Percentiles rank a stretch among this genome's conserved stretches.
phyloP scores from a whole-genome alignment of 2,113 vertebrate genomes.

The Aptenodytes patagonicus region DNA sequence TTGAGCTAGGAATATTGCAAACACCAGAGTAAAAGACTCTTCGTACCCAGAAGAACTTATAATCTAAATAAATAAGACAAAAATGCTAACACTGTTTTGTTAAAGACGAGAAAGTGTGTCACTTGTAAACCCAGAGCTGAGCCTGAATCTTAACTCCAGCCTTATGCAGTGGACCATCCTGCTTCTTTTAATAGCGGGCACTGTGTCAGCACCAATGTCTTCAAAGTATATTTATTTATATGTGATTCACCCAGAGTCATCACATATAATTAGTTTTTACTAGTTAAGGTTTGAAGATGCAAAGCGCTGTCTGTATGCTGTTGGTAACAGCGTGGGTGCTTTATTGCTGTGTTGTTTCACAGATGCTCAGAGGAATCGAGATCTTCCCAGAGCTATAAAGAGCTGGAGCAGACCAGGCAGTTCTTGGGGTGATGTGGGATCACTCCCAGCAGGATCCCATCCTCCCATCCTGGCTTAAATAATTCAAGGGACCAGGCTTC shows the following conservation, averaged over 20 bases:
- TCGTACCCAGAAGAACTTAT: background rate
- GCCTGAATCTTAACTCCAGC: background rate
- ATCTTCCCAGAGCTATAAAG: background rate
- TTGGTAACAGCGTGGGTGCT: background rate
- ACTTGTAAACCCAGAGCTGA: background rate
- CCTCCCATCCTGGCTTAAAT: background rate
- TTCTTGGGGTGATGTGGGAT: background rate
- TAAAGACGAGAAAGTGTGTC: background rate
- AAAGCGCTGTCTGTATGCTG: background rate
- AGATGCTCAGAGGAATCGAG: background rate
- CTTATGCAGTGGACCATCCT: background rate
- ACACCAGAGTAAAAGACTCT: background rate
- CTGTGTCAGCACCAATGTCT: background rate
- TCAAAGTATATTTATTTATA: background rate
- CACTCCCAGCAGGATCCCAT: background rate
- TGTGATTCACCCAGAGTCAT: background rate
- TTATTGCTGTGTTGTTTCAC: constrained; percentile 8
- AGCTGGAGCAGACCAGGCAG: background rate
- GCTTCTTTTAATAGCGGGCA: background rate
- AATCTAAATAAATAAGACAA: constrained; percentile 11
- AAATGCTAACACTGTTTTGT: background rate
- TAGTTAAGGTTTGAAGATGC: background rate
- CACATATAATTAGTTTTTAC: background rate
- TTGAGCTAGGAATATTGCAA: background rate
- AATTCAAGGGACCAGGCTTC: background rate